Percentiles rank a stretch among this genome's conserved stretches.
Evolutionary conservation across 2,113 vertebrate species (phyloP).

Genomic region (Oreochromis tanganicae): DNA sequence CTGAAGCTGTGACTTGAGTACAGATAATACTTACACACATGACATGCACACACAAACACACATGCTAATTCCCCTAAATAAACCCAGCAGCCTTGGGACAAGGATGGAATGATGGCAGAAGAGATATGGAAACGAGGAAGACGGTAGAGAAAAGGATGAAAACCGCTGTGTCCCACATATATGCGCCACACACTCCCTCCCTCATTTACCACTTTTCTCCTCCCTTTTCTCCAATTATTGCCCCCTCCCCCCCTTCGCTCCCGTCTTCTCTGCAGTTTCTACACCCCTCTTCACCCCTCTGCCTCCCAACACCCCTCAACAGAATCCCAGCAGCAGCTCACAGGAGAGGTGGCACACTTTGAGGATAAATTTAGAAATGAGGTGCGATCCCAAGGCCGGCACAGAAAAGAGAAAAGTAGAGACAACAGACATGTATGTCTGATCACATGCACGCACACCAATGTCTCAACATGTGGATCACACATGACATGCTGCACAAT

Average conservation of each 20-base stretch:
- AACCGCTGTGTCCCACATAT: slow-evolving; percentile 75
- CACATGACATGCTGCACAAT: neutral
- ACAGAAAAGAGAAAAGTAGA: slow-evolving; percentile 34
- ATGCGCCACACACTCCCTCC: neutral
- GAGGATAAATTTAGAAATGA: slow-evolving; percentile 81
- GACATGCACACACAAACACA: neutral
- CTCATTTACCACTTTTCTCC: slow-evolving; percentile 1
- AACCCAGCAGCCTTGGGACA: slow-evolving; percentile 39
- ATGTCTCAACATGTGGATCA: neutral
- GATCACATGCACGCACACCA: neutral
- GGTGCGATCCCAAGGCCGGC: slow-evolving; percentile 73
- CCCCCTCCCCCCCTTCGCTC: slow-evolving; percentile 1
- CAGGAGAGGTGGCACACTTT: slow-evolving; percentile 93
- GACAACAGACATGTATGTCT: slow-evolving; percentile 33
- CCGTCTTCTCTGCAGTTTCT: slow-evolving; percentile 18
- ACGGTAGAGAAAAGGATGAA: slow-evolving; percentile 41
- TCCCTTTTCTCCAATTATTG: slow-evolving; percentile 42
- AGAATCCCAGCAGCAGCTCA: slow-evolving; percentile 83
- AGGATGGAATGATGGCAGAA: slow-evolving; percentile 62
- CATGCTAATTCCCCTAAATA: slow-evolving; percentile 38
- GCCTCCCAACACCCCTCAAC: slow-evolving; percentile 2
- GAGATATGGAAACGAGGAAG: slow-evolving; percentile 76
- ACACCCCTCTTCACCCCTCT: slow-evolving; percentile 5
- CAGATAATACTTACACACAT: neutral
- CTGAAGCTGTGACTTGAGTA: neutral